These are phyloP conservation scores for Phylloscopus trochilus DNA, from an alignment of 2,113 vertebrate species.

Conservation along the genomic window DNA sequence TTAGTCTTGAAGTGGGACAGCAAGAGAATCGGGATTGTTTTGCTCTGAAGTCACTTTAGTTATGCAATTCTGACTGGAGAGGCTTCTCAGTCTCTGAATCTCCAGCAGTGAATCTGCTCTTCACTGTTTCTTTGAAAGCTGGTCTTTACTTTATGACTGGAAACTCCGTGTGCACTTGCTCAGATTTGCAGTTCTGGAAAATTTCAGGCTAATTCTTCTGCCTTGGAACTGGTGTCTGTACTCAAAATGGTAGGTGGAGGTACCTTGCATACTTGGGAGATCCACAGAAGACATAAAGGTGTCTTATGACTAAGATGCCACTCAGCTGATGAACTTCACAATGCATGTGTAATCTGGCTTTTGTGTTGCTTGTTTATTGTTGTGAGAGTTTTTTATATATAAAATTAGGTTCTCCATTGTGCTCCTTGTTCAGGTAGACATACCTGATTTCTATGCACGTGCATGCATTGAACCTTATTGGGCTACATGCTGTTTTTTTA, in stretches of 20 bases:
- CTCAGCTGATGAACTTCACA: neutral
- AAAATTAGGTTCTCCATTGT: neutral
- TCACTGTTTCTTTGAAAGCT: neutral
- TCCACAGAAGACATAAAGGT: rapidly evolving
- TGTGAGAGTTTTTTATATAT: neutral
- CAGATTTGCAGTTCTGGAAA: neutral
- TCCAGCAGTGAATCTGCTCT: neutral
- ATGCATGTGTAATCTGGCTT: neutral
- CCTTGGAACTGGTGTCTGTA: neutral
- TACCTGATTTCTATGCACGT: neutral
- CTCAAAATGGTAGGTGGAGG: neutral
- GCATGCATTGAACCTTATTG: neutral
- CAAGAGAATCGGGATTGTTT: neutral
- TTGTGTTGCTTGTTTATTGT: neutral
- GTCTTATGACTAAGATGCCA: neutral
- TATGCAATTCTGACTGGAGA: neutral
- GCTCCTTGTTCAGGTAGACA: neutral
- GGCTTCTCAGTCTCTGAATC: neutral
- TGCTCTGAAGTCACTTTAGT: neutral
- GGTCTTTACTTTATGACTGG: neutral
- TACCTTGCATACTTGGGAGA: neutral
- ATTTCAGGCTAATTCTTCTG: neutral
- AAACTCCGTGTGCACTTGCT: neutral
- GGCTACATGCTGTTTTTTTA: neutral
- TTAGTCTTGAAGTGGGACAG: neutral